Evolutionary conservation across 2,888 invertebrate genomes (phyloP).

Genomic region (Caradrina clavipalpis): DNA sequence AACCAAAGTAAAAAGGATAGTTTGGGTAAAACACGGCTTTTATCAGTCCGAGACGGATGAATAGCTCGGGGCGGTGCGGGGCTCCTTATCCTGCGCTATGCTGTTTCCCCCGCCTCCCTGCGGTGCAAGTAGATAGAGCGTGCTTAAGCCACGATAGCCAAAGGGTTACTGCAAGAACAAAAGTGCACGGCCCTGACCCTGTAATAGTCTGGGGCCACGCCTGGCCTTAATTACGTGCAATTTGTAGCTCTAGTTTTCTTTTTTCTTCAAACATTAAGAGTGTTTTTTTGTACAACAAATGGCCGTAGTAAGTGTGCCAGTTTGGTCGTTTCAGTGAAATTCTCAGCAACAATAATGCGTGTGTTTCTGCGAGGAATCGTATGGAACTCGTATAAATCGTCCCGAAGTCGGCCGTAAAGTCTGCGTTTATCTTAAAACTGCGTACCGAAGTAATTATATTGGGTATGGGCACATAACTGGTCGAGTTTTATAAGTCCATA

Average conservation of each 20-base stretch:
- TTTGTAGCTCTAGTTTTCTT: slow-evolving; percentile 58
- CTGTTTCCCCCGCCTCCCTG: slow-evolving; percentile 48
- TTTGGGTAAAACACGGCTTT: slow-evolving; percentile 74
- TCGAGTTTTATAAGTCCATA: slow-evolving; percentile 58
- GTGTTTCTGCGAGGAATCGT: slow-evolving; percentile 20
- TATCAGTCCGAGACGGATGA: slow-evolving; percentile 76
- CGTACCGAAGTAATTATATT: slow-evolving; percentile 44
- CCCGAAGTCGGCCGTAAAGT: slow-evolving; percentile 45
- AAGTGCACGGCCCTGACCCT: slow-evolving; percentile 71
- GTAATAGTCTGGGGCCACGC: slow-evolving; percentile 58
- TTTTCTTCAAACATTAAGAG: slow-evolving; percentile 42
- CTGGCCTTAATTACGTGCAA: slow-evolving; percentile 66
- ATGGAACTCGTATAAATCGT: slow-evolving; percentile 46
- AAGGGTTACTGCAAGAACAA: slow-evolving; percentile 69
- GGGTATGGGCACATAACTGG: slow-evolving; percentile 41
- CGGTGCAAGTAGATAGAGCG: slow-evolving; percentile 68
- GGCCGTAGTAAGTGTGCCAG: slow-evolving; percentile 21
- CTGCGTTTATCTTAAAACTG: slow-evolving; percentile 46
- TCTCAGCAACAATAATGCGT: slow-evolving; percentile 27
- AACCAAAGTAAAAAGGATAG: slow-evolving; percentile 72
- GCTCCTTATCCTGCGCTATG: slow-evolving; percentile 65
- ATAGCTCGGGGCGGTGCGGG: slow-evolving; percentile 72
- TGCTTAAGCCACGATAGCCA: slow-evolving; percentile 68
- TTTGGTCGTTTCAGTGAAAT: slow-evolving; percentile 29
- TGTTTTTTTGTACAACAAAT: slow-evolving; percentile 34